Evolutionary conservation across 1,140 invertebrate species (phyloP).

Genomic region (Belonocnema kinseyi): DNA sequence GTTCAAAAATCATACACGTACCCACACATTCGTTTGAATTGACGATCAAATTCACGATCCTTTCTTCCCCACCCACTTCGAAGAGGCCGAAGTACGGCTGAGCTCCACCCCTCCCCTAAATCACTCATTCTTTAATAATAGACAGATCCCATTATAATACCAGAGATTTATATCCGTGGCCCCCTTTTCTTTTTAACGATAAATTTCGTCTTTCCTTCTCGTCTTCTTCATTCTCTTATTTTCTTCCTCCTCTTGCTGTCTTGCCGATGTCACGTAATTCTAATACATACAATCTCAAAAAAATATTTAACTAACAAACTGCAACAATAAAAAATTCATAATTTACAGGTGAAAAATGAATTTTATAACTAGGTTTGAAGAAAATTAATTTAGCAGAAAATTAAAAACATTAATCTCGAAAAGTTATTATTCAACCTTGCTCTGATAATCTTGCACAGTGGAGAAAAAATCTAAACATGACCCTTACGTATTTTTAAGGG

Average conservation of each 20-base stretch:
- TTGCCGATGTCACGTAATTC: slow-evolving; percentile 49
- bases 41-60: slow-evolving; percentile 73
- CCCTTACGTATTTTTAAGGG: not conserved
- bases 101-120: slow-evolving; percentile 74
- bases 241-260: slow-evolving; percentile 52
- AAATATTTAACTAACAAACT: slow-evolving; percentile 35
- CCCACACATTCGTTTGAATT: slow-evolving; percentile 55
- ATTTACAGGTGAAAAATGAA: not conserved
- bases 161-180: slow-evolving; percentile 74
- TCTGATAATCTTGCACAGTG: slow-evolving; percentile 3
- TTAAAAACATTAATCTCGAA: not conserved
- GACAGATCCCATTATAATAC: slow-evolving; percentile 77
- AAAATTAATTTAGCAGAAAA: not conserved
- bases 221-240: slow-evolving; percentile 40
- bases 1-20: not conserved
- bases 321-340: not conserved
- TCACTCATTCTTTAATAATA: slow-evolving; percentile 77
- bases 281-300: slow-evolving; percentile 58
- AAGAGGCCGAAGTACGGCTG: slow-evolving; percentile 58
- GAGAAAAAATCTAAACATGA: not conserved
- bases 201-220: slow-evolving; percentile 70
- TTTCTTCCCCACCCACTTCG: slow-evolving; percentile 68
- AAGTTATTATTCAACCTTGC: not conserved
- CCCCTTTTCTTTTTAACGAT: slow-evolving; percentile 75
- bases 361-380: not conserved